These are phyloP conservation scores for Morone chrysops DNA, from an alignment of 2,113 vertebrate genomes.

Conservation along the genomic window DNA sequence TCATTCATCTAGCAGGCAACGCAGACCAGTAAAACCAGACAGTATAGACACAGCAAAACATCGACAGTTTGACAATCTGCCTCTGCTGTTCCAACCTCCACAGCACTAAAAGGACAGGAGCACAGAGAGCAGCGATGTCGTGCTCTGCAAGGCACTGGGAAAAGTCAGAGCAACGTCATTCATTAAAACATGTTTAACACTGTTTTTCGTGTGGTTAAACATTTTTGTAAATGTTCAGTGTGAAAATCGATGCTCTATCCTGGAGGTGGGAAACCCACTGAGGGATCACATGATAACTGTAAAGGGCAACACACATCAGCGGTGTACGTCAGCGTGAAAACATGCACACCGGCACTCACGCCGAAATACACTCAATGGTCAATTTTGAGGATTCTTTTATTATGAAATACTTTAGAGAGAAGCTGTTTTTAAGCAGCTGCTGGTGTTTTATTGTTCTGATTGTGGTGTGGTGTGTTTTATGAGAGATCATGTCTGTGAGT, in stretches of 20 bases:
- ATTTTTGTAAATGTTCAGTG: background rate
- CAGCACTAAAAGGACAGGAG: conserved; percentile 53
- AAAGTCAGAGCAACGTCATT: conserved; percentile 20
- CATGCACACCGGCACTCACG: too few relatives aligned
- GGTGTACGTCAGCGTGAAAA: too few relatives aligned
- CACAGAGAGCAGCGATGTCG: conserved; percentile 54
- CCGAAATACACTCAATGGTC: background rate
- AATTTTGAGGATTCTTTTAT: background rate
- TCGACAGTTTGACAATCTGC: conserved; percentile 39
- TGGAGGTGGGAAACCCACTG: background rate
- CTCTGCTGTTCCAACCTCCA: conserved; percentile 40
- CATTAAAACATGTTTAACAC: conserved; percentile 7
- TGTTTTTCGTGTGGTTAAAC: background rate
- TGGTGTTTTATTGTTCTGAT: too few relatives aligned
- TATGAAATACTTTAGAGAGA: background rate
- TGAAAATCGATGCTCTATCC: background rate
- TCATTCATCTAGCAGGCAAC: conserved; percentile 57
- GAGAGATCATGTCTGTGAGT: background rate
- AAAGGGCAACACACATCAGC: conserved; percentile 16
- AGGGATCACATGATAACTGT: background rate
- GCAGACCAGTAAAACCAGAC: conserved; percentile 59
- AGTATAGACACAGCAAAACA: conserved; percentile 54
- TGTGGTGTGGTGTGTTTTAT: background rate
- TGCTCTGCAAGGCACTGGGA: conserved; percentile 52
- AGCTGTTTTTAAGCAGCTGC: background rate